These are phyloP conservation scores for Odontomachus brunneus DNA, from an alignment of 1,140 invertebrate genomes.

Conservation along the genomic window DNA sequence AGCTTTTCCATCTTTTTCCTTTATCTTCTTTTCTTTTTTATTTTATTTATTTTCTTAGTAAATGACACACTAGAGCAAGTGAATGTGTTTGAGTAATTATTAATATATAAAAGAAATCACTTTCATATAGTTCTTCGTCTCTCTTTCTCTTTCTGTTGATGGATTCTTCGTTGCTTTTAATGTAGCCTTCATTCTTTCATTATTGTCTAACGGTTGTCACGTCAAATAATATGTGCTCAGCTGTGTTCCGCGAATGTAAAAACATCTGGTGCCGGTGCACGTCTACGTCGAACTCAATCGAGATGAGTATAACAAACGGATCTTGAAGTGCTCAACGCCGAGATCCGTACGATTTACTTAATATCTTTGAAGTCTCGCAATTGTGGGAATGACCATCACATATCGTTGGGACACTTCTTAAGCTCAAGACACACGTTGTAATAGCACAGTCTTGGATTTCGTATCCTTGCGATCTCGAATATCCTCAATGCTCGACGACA, in stretches of 20 bases:
- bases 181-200: constrained; percentile 13
- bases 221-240: constrained; percentile 30
- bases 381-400: background rate
- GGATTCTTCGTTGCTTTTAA: constrained; percentile 35
- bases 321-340: constrained; percentile 8
- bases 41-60: background rate
- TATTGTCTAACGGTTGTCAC: constrained; percentile 37
- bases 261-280: background rate
- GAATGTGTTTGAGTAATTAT: constrained; percentile 20
- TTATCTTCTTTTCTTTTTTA: too few relatives aligned
- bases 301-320: constrained; percentile 15
- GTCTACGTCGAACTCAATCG: constrained; percentile 36
- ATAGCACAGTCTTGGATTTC: background rate
- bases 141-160: constrained; percentile 5
- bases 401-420: background rate
- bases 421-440: background rate
- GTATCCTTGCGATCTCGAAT: constrained; percentile 14
- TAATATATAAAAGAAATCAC: constrained; percentile 16
- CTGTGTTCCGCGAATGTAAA: constrained; percentile 32
- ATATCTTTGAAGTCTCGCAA: constrained; percentile 18
- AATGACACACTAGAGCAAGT: constrained; percentile 21
- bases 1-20: constrained; percentile 3
- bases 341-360: constrained; percentile 12
- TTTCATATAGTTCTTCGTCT: background rate
- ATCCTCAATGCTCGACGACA: constrained; percentile 8